These are phyloP conservation scores for Ascaphus truei DNA, from an alignment of 2,113 vertebrate species.

Conservation along the genomic window DNA sequence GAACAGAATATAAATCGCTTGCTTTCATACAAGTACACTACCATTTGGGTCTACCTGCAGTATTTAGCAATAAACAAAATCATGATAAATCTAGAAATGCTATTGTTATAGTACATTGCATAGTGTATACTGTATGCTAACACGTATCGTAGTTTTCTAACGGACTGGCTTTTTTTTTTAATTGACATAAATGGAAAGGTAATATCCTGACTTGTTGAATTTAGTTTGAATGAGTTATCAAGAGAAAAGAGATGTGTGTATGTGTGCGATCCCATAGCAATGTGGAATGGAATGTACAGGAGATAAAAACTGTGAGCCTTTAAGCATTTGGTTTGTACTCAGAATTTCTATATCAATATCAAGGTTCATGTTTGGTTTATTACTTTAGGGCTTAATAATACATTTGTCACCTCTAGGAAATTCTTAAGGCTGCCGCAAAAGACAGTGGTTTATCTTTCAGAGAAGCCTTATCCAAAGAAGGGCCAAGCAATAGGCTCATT, in stretches of 20 bases:
- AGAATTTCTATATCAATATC: slow-evolving; percentile 20
- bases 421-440: slow-evolving; percentile 18
- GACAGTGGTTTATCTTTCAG: slow-evolving; percentile 1
- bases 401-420: slow-evolving; percentile 26
- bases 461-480: background rate
- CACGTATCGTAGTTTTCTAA: too few relatives aligned
- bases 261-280: slow-evolving; percentile 1
- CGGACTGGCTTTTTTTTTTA: too few relatives aligned
- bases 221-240: slow-evolving; percentile 5
- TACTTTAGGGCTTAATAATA: slow-evolving; percentile 26
- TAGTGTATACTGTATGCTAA: too few relatives aligned
- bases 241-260: slow-evolving; percentile 10
- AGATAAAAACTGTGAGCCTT: slow-evolving; percentile 23
- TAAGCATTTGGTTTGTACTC: slow-evolving; percentile 16
- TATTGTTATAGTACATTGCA: too few relatives aligned
- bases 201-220: background rate
- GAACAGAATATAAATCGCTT: too few relatives aligned
- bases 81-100: too few relatives aligned
- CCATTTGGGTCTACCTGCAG: too few relatives aligned
- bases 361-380: slow-evolving; percentile 28
- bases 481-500: background rate
- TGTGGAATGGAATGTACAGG: slow-evolving; percentile 14
- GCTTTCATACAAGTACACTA: too few relatives aligned
- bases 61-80: too few relatives aligned
- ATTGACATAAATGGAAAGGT: background rate